Evolutionary conservation across 2,797 vertebrate species (phyloP), one percentile per base, ranked within the genome.

Genomic region (Halcyon badia): DNA sequence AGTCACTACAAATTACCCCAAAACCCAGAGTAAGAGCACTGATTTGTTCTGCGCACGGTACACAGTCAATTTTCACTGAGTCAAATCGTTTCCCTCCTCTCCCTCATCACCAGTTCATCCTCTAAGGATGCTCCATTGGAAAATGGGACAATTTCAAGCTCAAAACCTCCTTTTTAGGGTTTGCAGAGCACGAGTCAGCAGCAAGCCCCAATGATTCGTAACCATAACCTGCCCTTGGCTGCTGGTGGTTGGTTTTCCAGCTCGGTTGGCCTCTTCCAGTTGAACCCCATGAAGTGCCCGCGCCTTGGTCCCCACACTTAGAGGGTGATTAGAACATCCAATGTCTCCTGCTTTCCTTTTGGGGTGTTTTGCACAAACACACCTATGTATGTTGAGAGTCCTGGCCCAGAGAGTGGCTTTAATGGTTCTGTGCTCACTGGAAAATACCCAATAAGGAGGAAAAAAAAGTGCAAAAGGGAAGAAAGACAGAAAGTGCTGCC

Each of bases 21-120:
- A 65, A 57, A n/a, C 70, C 41, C n/a, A 25, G 30, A 54, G 14
- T 22, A 31, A 51, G 10, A 71, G 52, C 46, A 39, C 10, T 6
- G 1, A 2, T 28, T 42, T 30, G 30, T 35, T 39, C 7, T 16
- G 1, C 15, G 0, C 0, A 1, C 21, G 28, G 30, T 11, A 8
- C 5, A 1, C 35, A 11, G 60, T 18, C 44, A 17, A 6, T 44
- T 46, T 69, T 37, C 31, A 24, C 48, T 2, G 2, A 21, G 6
- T 25, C 22, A 33, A 56, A 39, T 64, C 58, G 9, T 39, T 66
- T 48, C 28, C 41, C 24, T 62, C 20, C 37, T 51, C 17, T 51
- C 14, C 49, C 7, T 20, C 22, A 12, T 71, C 31, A 33, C 31
- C 4, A 1, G 11, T 39, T 79, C 26, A 10, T 70, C 24, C 39